Evolutionary conservation across 2,888 invertebrate species (phyloP).

Genomic region (Drosophila rubida): DNA sequence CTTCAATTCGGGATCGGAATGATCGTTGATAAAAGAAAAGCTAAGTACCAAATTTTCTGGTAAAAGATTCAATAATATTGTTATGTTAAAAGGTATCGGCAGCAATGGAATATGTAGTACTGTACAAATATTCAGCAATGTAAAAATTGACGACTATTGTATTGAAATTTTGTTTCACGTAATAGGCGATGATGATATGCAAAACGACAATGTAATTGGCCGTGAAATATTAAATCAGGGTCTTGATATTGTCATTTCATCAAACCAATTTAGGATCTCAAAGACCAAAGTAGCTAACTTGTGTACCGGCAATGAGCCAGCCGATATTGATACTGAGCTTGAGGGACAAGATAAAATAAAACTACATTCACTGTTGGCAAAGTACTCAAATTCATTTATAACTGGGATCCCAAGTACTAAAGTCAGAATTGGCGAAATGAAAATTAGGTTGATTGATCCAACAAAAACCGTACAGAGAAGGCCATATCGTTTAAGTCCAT

Average conservation of each 20-base stretch:
- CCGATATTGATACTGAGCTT: conserved; percentile 9
- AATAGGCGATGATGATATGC: conserved; percentile 9
- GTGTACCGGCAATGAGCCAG: conserved; percentile 3
- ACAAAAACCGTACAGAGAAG: not conserved
- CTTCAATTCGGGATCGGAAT: conserved; percentile 36
- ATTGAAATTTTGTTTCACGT: conserved; percentile 12
- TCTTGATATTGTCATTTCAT: conserved; percentile 18
- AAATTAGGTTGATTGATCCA: not conserved
- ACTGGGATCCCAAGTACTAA: not conserved
- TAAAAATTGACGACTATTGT: conserved; percentile 10
- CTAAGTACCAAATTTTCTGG: too few species aligned
- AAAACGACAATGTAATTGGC: conserved; percentile 11
- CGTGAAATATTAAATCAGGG: conserved; percentile 12
- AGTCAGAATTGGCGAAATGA: not conserved
- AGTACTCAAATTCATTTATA: not conserved
- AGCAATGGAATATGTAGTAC: conserved; percentile 30
- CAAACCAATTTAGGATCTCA: conserved; percentile 8
- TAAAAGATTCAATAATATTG: conserved; percentile 33
- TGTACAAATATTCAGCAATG: conserved; percentile 23
- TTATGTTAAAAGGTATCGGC: conserved; percentile 35
- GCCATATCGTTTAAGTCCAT: not conserved
- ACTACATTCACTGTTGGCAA: conserved; percentile 1
- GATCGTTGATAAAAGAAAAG: too few species aligned
- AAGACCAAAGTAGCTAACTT: not conserved
- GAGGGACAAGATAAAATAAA: conserved; percentile 8